Base-by-base conservation (phyloP, 2,888 invertebrate genomes). In the Drepana falcataria region DNA sequence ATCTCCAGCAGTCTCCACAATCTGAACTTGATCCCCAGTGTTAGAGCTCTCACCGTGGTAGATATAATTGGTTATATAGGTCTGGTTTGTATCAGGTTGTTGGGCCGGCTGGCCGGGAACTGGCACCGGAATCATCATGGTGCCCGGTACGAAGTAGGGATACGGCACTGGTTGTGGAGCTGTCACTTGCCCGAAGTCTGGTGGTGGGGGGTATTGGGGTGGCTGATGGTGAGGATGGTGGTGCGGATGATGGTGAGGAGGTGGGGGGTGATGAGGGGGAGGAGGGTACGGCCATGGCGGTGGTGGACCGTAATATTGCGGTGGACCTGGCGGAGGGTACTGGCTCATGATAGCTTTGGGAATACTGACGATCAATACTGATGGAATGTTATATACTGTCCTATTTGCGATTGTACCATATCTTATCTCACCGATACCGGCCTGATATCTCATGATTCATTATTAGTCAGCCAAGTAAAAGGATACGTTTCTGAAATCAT, bases 51-150 rank as follows among this genome's bases (percentile, higher is more conserved):
- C 84, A 35, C 87, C 88, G 35, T 89, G 87, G 64, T 90, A 90
- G 52, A 87, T 85, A 56, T 89, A 85, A 66, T 91, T 90, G 35
- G 90, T 91, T 5, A 90, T 81, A 57, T 88, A 91, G 0, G 90
- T 90, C 0, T 85, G 68, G 59, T 59, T 61, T 0, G 72, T 58
- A 59, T 44, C 44, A 3, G 55, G 58, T 4, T 63, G 55, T 1
- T 72, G 71, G 3, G 60, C 53, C 6, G 69, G 77, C 54, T 67
- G 57, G 6, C 74, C 72, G 2, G 73, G 66, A 1, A 80, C 55
- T 0, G 84, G 80, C 0, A 81, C 73, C 0, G 86, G 87, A 1
- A 87, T 64, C 87, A 89, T 89, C 64, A 87, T 73, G 0, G 88
- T 72, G 0, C 83, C 85, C 1, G 87, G 87, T 0, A 85, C 63